phyloP scores from a whole-genome alignment of 2,113 vertebrate species.

The Passer montanus region DNA sequence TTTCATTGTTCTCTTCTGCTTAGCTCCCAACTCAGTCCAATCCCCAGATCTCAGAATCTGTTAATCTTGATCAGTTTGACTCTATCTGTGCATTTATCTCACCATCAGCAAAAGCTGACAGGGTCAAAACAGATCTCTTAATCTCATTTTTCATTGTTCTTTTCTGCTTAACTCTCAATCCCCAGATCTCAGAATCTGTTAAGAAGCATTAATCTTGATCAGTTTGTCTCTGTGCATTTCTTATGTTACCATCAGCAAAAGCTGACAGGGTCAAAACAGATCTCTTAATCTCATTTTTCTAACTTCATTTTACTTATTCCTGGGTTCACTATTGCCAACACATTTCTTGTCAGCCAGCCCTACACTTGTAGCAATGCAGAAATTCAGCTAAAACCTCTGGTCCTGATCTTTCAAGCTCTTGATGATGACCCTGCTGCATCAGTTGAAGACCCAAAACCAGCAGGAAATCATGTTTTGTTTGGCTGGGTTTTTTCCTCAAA shows the following conservation, averaged over 20 bases:
- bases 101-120: not conserved
- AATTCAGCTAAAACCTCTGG: not conserved
- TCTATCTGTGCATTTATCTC: not conserved
- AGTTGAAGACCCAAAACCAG: not conserved
- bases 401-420: not conserved
- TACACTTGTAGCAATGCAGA: not conserved
- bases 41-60: not conserved
- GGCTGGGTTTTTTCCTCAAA: not conserved
- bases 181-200: not conserved
- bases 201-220: not conserved
- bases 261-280: not conserved
- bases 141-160: not conserved
- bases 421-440: not conserved
- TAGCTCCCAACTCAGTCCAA: not conserved
- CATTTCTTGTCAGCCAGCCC: not conserved
- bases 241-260: not conserved
- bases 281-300: not conserved
- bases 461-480: not conserved
- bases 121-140: not conserved
- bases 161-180: not conserved
- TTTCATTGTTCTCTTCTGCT: not conserved
- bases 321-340: not conserved
- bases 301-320: not conserved
- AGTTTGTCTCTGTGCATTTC: not conserved
- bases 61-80: not conserved